Evolutionary conservation across 2,888 invertebrate genomes (phyloP).

Genomic region (Pantelozetes paolii): DNA sequence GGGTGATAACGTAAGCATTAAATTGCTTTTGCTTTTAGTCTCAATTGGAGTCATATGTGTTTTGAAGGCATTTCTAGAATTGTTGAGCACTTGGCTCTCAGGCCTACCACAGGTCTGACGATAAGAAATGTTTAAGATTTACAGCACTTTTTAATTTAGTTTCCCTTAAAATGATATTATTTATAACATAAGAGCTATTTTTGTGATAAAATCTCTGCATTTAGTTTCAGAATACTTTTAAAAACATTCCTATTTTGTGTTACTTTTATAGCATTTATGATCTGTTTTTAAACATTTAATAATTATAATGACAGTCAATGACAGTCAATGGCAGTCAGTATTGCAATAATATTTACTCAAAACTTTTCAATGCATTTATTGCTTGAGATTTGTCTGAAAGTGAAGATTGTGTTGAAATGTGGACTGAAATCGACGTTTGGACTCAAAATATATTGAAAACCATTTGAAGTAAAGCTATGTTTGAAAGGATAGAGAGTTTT

Average conservation of each 20-base stretch:
- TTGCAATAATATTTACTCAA: conserved; percentile 23
- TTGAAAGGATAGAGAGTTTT: conserved; percentile 16
- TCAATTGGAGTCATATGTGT: not conserved
- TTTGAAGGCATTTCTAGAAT: conserved; percentile 4
- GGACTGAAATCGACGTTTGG: conserved; percentile 9
- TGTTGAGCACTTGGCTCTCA: conserved; percentile 4
- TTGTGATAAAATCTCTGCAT: not conserved
- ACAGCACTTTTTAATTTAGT: conserved; percentile 22
- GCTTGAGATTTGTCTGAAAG: not conserved
- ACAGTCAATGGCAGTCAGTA: too few species aligned
- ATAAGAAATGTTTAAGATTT: conserved; percentile 19
- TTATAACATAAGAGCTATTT: conserved; percentile 3
- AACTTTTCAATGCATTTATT: conserved; percentile 22
- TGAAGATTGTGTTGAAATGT: conserved; percentile 6
- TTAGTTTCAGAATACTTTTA: not conserved
- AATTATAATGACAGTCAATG: not conserved
- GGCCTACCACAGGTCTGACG: conserved; percentile 25
- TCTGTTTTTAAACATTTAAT: conserved; percentile 9
- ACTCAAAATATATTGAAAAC: conserved; percentile 7
- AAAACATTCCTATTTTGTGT: conserved; percentile 13
- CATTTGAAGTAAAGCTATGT: not conserved
- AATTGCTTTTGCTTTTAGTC: conserved; percentile 28
- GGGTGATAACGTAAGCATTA: conserved; percentile 29
- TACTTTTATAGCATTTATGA: not conserved
- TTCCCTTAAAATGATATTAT: too few species aligned